Conservation (phyloP, 2,888 invertebrate genomes). For the Leptodirus hochenwartii region DNA sequence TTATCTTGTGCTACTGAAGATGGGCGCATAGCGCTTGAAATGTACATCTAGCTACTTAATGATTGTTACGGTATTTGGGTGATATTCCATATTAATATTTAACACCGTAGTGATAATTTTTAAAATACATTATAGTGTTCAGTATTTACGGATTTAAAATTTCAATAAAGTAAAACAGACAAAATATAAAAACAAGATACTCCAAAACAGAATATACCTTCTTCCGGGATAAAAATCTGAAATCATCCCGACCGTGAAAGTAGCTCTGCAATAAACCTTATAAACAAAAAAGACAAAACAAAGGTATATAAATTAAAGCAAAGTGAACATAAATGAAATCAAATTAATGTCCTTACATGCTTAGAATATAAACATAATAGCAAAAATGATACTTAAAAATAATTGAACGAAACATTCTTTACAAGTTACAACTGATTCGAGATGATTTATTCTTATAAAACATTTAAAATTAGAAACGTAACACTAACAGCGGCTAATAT, state of each 20-base stretch:
- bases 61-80: no score
- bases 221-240: slow-evolving; percentile 23
- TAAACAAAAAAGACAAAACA: slow-evolving; percentile 13
- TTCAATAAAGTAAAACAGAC: no score
- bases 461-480: slow-evolving; percentile 1
- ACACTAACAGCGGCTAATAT: no score
- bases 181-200: no score
- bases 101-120: no score
- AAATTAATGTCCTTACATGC: neutral
- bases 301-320: slow-evolving; percentile 6
- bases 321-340: neutral
- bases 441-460: neutral
- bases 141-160: no score
- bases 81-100: no score
- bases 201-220: no score
- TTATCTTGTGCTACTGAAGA: no score
- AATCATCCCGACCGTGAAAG: slow-evolving; percentile 24
- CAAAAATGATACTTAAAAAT: slow-evolving; percentile 5
- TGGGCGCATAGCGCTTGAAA: no score
- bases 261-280: slow-evolving; percentile 25
- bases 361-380: slow-evolving; percentile 3
- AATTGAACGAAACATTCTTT: slow-evolving; percentile 1
- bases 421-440: neutral
- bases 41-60: no score
- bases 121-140: no score